A percentile compares a stretch with the other conserved stretches of the same genome.
Conservation (phyloP, 2,888 invertebrate genomes). For the Prosopocoilus inquinatus region DNA sequence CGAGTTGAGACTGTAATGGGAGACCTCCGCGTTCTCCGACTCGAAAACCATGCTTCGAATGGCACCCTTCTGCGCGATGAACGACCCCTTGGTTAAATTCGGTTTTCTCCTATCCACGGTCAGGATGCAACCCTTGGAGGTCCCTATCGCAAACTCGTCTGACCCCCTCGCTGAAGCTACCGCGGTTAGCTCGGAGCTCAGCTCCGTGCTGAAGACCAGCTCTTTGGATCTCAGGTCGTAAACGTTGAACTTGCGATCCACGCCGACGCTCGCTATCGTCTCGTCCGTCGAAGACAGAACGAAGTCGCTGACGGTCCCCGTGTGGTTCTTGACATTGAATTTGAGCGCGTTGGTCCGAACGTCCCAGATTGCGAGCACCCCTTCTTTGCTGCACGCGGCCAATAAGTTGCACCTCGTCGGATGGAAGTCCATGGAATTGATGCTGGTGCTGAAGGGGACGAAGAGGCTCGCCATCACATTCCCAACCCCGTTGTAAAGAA, state of each 20-base stretch:
- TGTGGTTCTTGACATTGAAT: slow-evolving; percentile 19
- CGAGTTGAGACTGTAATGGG: background rate
- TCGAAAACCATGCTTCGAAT: slow-evolving; percentile 10
- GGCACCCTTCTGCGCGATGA: slow-evolving; percentile 11
- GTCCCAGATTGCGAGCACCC: slow-evolving; percentile 34
- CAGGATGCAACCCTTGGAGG: slow-evolving; percentile 30
- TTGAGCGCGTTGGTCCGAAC: slow-evolving; percentile 19
- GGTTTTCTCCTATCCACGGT: slow-evolving; percentile 31
- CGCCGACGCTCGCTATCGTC: slow-evolving; percentile 25
- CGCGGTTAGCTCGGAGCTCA: slow-evolving; percentile 26
- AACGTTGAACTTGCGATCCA: slow-evolving; percentile 26
- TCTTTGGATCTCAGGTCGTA: slow-evolving; percentile 27
- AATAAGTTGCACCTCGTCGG: slow-evolving; percentile 21
- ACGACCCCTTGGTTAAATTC: slow-evolving; percentile 8
- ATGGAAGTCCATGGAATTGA: slow-evolving; percentile 31
- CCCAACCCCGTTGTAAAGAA: slow-evolving; percentile 24
- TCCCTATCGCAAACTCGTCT: slow-evolving; percentile 30
- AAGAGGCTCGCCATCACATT: slow-evolving; percentile 23
- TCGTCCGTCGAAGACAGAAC: slow-evolving; percentile 25
- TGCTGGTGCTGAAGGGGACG: slow-evolving; percentile 26
- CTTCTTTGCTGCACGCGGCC: slow-evolving; percentile 31
- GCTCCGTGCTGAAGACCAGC: slow-evolving; percentile 21
- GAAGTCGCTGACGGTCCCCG: slow-evolving; percentile 22
- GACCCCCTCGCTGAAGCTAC: slow-evolving; percentile 29
- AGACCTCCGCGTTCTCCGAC: background rate